Conservation (phyloP, 2,113 vertebrate genomes). For the Vulpes ferrilata region DNA sequence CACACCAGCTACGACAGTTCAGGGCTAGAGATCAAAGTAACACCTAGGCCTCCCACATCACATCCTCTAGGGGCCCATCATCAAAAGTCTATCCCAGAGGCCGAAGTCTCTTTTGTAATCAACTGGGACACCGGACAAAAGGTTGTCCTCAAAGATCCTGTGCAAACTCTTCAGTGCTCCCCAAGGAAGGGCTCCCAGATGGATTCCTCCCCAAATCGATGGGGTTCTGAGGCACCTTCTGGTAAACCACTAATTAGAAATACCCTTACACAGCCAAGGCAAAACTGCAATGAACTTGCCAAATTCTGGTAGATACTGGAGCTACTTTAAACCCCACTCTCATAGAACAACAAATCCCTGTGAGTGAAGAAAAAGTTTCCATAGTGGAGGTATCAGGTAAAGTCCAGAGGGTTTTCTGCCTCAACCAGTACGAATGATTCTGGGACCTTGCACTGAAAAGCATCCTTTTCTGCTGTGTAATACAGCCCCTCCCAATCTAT, state of each 20-base stretch:
- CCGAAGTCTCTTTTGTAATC: background rate
- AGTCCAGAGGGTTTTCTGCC: background rate
- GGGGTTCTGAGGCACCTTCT: background rate
- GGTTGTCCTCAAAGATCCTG: background rate
- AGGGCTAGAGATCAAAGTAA: background rate
- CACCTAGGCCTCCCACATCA: background rate
- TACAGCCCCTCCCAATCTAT: too few species aligned
- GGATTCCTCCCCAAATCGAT: background rate
- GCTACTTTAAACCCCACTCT: background rate
- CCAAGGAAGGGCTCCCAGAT: background rate
- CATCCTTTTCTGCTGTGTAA: background rate
- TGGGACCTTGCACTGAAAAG: background rate
- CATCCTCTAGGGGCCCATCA: background rate
- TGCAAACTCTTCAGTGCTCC: background rate
- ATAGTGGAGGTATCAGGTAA: background rate
- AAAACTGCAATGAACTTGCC: background rate
- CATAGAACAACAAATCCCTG: background rate
- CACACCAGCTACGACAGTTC: background rate
- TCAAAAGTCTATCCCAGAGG: background rate
- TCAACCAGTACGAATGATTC: background rate
- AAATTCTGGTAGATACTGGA: background rate
- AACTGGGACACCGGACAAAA: background rate
- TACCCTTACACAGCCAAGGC: background rate
- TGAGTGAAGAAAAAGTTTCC: background rate
- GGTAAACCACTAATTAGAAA: background rate